Conservation (phyloP, 2,888 invertebrate species). For the Heliconius aoede region DNA sequence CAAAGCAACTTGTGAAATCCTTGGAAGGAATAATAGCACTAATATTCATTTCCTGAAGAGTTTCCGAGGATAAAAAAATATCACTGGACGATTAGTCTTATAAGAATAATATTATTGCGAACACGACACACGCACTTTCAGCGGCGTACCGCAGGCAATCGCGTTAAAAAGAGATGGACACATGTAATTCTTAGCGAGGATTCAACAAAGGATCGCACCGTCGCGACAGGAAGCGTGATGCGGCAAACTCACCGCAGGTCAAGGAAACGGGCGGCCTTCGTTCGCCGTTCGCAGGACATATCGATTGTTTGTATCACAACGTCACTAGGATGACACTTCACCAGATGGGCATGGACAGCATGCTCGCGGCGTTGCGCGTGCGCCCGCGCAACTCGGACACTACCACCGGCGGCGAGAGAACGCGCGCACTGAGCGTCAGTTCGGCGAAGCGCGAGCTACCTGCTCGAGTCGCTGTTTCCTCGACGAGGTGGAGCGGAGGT, state of each 20-base stretch:
- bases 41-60: slow-evolving; percentile 53
- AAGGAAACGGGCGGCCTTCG: slow-evolving; percentile 80
- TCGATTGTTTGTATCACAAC: slow-evolving; percentile 71
- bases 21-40: slow-evolving; percentile 53
- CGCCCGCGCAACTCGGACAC: slow-evolving; percentile 77
- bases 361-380: slow-evolving; percentile 69
- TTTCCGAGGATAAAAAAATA: slow-evolving; percentile 53
- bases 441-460: slow-evolving; percentile 72
- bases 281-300: slow-evolving; percentile 83
- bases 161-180: slow-evolving; percentile 77
- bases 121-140: slow-evolving; percentile 63
- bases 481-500: slow-evolving; percentile 75
- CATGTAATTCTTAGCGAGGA: slow-evolving; percentile 72
- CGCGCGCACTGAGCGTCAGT: slow-evolving; percentile 78
- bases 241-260: slow-evolving; percentile 81
- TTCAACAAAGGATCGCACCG: slow-evolving; percentile 76
- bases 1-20: slow-evolving; percentile 53
- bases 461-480: slow-evolving; percentile 67
- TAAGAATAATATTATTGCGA: slow-evolving; percentile 50
- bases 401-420: slow-evolving; percentile 81
- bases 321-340: slow-evolving; percentile 77
- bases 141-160: slow-evolving; percentile 65
- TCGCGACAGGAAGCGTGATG: slow-evolving; percentile 71
- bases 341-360: slow-evolving; percentile 72
- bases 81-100: slow-evolving; percentile 40